Evolutionary conservation across 2,888 invertebrate species (phyloP).

Genomic region (Acholoe squamosa): DNA sequence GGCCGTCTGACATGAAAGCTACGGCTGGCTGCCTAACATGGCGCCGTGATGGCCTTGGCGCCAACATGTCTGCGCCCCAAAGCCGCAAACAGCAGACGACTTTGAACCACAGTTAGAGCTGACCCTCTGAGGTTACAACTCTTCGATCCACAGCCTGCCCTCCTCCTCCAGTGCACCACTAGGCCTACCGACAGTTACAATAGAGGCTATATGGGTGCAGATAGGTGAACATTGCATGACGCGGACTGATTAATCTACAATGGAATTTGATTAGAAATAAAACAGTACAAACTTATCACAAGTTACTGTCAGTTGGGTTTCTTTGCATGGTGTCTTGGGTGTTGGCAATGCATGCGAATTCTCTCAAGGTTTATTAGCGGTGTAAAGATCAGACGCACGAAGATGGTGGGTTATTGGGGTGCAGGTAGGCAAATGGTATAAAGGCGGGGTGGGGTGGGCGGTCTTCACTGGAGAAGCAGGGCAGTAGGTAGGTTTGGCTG

Average conservation of each 20-base stretch:
- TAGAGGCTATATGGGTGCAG: too few relatives aligned
- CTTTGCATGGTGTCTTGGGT: not conserved
- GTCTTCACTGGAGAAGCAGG: not conserved
- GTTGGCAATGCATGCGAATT: not conserved
- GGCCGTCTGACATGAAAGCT: not conserved
- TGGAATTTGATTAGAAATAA: not conserved
- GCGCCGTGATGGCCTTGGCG: slow-evolving; percentile 21
- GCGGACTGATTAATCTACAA: not conserved
- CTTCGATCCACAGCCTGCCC: not conserved
- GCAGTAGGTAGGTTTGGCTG: not conserved
- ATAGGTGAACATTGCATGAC: not conserved
- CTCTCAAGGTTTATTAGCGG: not conserved
- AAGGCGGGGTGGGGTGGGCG: not conserved
- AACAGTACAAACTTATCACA: not conserved
- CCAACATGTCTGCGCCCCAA: not conserved
- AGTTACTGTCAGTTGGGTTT: not conserved
- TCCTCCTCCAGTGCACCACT: too few relatives aligned
- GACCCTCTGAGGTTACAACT: slow-evolving; percentile 7
- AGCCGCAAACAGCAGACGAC: not conserved
- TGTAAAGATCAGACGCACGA: not conserved
- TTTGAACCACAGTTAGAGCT: not conserved
- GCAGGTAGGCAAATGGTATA: too few relatives aligned
- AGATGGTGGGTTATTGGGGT: not conserved
- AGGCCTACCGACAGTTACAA: too few relatives aligned
- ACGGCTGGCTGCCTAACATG: not conserved